Percentiles rank a stretch among this genome's conserved stretches.
Conservation (phyloP, 2,888 invertebrate genomes). For the Ptychoptera contaminata region DNA sequence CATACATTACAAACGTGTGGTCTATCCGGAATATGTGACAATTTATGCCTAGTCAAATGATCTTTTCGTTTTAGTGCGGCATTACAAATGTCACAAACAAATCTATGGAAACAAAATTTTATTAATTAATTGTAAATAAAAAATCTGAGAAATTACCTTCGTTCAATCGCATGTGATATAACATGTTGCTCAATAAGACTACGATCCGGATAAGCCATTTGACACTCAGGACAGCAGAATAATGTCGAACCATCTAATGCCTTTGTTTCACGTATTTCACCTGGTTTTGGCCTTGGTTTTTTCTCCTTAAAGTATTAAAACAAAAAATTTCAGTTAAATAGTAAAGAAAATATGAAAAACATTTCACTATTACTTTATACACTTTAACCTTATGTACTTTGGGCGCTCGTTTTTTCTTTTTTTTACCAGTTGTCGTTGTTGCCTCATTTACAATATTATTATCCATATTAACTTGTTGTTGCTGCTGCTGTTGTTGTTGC, state of each 20-base stretch:
- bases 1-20: slow-evolving; percentile 68
- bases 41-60: slow-evolving; percentile 72
- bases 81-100: slow-evolving; percentile 79
- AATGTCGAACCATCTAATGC: slow-evolving; percentile 67
- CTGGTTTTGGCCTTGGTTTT: slow-evolving; percentile 58
- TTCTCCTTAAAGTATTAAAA: slow-evolving; percentile 36
- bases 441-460: slow-evolving; percentile 12
- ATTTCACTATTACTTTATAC: slow-evolving; percentile 30
- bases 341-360: background rate
- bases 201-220: slow-evolving; percentile 79
- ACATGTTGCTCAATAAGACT: slow-evolving; percentile 71
- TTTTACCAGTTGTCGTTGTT: slow-evolving; percentile 24
- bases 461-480: slow-evolving; percentile 13
- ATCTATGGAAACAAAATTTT: slow-evolving; percentile 29
- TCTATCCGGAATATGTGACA: slow-evolving; percentile 76
- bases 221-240: slow-evolving; percentile 77
- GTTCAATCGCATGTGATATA: slow-evolving; percentile 72
- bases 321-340: too few relatives aligned
- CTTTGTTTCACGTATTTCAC: slow-evolving; percentile 36
- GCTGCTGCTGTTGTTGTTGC: slow-evolving; percentile 22
- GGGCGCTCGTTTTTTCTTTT: slow-evolving; percentile 38
- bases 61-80: slow-evolving; percentile 77
- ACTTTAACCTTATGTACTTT: slow-evolving; percentile 34
- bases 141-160: slow-evolving; percentile 33
- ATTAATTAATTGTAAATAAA: slow-evolving; percentile 3